Evolutionary conservation across 2,797 vertebrate species (phyloP).

Genomic region (Podargus strigoides): DNA sequence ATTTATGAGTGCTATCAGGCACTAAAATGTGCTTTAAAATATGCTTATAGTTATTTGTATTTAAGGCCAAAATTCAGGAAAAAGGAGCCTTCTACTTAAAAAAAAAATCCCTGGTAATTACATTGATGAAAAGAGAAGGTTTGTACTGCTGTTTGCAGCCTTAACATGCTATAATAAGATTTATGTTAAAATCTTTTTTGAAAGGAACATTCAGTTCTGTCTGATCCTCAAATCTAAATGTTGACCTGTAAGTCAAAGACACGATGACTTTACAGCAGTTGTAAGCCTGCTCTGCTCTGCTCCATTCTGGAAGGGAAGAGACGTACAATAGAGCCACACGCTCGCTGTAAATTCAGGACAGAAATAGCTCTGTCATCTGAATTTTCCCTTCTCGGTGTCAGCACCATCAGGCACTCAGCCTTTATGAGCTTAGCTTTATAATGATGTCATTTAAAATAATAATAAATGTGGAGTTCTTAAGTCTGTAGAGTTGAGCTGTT

Average conservation of each 20-base stretch:
- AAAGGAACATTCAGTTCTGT: neutral
- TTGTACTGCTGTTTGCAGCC: neutral
- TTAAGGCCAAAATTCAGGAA: neutral
- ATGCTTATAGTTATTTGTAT: neutral
- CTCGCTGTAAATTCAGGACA: neutral
- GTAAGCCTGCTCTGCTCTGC: neutral
- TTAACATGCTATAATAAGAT: neutral
- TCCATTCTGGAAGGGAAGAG: neutral
- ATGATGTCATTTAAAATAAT: neutral
- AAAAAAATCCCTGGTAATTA: slow-evolving; percentile 1
- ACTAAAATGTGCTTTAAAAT: neutral
- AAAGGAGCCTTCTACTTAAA: neutral
- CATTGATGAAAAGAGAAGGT: neutral
- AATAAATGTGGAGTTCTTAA: neutral
- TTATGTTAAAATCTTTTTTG: neutral
- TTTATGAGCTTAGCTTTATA: neutral
- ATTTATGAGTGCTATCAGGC: neutral
- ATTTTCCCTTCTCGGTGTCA: neutral
- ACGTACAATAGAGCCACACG: neutral
- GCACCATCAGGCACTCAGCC: neutral
- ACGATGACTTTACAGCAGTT: neutral
- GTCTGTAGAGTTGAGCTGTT: neutral
- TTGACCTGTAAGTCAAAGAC: neutral
- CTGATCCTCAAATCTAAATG: neutral
- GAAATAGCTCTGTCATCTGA: neutral